Base-by-base conservation (phyloP, 2,888 invertebrate genomes). In the Pocota personata region DNA sequence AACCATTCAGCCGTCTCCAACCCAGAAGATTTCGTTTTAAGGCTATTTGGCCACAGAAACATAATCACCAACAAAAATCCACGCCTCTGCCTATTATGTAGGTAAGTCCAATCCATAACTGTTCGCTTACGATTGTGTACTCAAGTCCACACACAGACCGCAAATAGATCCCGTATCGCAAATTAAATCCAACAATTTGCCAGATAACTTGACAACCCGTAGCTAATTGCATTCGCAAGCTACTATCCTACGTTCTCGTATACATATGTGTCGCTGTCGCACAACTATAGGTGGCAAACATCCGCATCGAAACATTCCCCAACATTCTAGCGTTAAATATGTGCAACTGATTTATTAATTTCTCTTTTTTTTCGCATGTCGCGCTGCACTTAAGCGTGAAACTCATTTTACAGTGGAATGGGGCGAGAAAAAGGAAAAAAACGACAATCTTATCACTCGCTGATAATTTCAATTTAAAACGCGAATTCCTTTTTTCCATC, bases 291-390 rank as follows among this genome's bases (percentile, higher is more conserved):
- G 62, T 75, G 62, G 19, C 80, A 60, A 55, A 66, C 77, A 66
- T 76, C 76, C 84, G 69, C 57, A 72, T 72, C 60, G 43, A 35
- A 75, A 43, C 32, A 79, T 67, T 55, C 67, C 55, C 46, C 83
- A 78, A 32, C 40, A 27, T 43, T 37, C 69, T 50, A 71, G 62
- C 80, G 80, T 86, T 82, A 82, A 80, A 82, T 77, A 76, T 58
- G 72, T 82, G 71, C 82, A 82, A 76, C 82, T 86, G 86, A 86
- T 86, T 86, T 86, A 86, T 82, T 77, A 82, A 82, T 86, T 77
- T 71, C 76, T 76, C 76, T 82, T 82, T 64, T 72, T 76, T 46
- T 76, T 86, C 86, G 76, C 86, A 86, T 86, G 82, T 86, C 76
- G 76, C 72, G 72, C 46, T 86, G 86, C 77, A 82, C 72, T 86